Conservation (phyloP, 1,140 invertebrate species). For the Hypothenemus hampei region DNA sequence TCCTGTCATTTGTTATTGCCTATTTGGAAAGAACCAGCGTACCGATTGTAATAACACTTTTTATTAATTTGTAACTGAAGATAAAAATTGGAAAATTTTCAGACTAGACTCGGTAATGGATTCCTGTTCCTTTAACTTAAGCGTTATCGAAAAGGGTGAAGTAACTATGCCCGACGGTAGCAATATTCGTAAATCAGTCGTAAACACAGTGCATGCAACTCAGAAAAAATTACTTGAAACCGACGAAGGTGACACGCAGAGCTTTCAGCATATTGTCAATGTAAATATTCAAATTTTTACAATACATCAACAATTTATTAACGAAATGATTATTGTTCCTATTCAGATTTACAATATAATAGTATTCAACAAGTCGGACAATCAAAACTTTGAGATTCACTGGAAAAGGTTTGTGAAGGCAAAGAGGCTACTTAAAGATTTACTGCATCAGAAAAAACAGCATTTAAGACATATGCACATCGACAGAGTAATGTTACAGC, state of each 20-base stretch:
- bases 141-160: constrained; percentile 43
- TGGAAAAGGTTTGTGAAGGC: constrained; percentile 56
- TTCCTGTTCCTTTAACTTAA: constrained; percentile 44
- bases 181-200: constrained; percentile 57
- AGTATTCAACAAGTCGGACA: constrained; percentile 52
- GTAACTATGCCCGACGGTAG: constrained; percentile 58
- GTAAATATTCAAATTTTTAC: constrained; percentile 30
- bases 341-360: constrained; percentile 58
- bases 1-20: constrained; percentile 57
- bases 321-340: not conserved
- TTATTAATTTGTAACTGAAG: not conserved
- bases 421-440: constrained; percentile 59
- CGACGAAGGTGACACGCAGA: constrained; percentile 71
- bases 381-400: constrained; percentile 51
- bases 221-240: constrained; percentile 56
- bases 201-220: constrained; percentile 50
- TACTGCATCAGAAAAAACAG: constrained; percentile 55
- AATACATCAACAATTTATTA: not conserved
- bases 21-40: constrained; percentile 54
- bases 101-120: constrained; percentile 41
- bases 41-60: constrained; percentile 49
- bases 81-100: constrained; percentile 7
- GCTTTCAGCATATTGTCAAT: constrained; percentile 56
- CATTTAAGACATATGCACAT: constrained; percentile 62
- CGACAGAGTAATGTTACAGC: constrained; percentile 61